Conservation (phyloP, 2,888 invertebrate genomes). For the Drosophila prostipennis region DNA sequence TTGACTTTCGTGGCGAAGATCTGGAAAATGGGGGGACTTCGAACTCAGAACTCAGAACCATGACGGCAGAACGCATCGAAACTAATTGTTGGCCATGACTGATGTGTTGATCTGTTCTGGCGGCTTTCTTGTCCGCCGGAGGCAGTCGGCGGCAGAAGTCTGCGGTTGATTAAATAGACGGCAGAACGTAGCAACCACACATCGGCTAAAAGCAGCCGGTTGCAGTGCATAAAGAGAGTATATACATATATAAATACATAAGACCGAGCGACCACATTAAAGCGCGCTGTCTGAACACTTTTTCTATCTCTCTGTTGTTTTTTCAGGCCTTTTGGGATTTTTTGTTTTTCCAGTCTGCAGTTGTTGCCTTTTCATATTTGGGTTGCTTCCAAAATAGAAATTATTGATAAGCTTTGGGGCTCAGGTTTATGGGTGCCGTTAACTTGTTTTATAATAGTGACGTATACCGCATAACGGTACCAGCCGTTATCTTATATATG, state of each 20-base stretch:
- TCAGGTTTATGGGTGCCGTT: constrained; percentile 31
- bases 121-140: constrained; percentile 34
- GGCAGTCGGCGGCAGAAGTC: constrained; percentile 21
- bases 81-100: constrained; percentile 70
- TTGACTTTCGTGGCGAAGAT: constrained; percentile 1
- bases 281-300: constrained; percentile 22
- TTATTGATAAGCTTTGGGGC: constrained; percentile 60
- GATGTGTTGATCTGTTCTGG: constrained; percentile 59
- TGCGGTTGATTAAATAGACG: constrained; percentile 52
- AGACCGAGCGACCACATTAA: constrained; percentile 18
- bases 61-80: constrained; percentile 53
- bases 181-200: constrained; percentile 18
- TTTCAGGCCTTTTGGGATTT: constrained; percentile 22
- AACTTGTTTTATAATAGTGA: constrained; percentile 62
- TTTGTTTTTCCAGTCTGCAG: constrained; percentile 28
- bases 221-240: constrained; percentile 18
- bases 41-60: constrained; percentile 34
- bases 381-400: constrained; percentile 53
- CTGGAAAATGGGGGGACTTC: neutral
- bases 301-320: constrained; percentile 21
- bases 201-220: constrained; percentile 35
- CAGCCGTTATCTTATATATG: constrained; percentile 28
- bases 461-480: constrained; percentile 53
- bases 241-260: constrained; percentile 13
- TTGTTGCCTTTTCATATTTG: constrained; percentile 13